A percentile compares a stretch with the other conserved stretches of the same genome.
These are phyloP conservation scores for Rhimphoctona megacephalus DNA, from an alignment of 2,888 invertebrate species.

Conservation along the genomic window DNA sequence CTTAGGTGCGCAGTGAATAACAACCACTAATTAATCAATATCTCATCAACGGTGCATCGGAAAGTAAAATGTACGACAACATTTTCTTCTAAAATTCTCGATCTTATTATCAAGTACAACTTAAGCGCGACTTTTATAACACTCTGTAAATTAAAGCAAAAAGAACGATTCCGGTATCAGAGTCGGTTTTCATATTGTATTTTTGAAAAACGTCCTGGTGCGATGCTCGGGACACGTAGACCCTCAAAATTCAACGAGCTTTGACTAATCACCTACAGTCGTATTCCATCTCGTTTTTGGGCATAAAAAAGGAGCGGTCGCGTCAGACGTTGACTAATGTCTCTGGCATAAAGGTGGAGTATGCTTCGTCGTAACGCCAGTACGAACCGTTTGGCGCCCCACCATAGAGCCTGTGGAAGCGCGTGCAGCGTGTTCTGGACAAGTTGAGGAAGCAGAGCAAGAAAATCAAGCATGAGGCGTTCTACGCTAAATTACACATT, in stretches of 20 bases:
- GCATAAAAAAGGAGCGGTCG: conserved; percentile 65
- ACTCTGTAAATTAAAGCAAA: not conserved
- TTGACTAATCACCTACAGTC: conserved; percentile 63
- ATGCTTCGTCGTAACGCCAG: conserved; percentile 26
- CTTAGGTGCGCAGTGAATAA: not conserved
- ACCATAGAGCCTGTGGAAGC: conserved; percentile 28
- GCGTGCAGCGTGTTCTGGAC: conserved; percentile 40
- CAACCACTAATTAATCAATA: not conserved
- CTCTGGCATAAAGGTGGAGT: conserved; percentile 50
- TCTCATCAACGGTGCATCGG: not conserved
- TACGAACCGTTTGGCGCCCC: conserved; percentile 46
- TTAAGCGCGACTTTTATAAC: not conserved
- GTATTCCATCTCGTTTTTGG: conserved; percentile 31
- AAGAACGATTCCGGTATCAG: not conserved
- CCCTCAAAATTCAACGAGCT: conserved; percentile 58
- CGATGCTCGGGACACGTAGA: conserved; percentile 33
- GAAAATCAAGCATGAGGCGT: conserved; percentile 4
- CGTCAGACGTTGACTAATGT: conserved; percentile 67
- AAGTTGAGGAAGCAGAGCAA: conserved; percentile 39
- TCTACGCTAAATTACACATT: not conserved
- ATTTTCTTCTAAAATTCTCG: not conserved
- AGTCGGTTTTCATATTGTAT: not conserved
- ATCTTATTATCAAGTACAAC: not conserved
- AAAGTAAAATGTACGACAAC: not conserved
- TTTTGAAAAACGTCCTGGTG: conserved; percentile 31